Evolutionary conservation across 2,888 invertebrate species (phyloP), one percentile per base, ranked within the genome.

Genomic region (Thysanoteuthis rhombus): DNA sequence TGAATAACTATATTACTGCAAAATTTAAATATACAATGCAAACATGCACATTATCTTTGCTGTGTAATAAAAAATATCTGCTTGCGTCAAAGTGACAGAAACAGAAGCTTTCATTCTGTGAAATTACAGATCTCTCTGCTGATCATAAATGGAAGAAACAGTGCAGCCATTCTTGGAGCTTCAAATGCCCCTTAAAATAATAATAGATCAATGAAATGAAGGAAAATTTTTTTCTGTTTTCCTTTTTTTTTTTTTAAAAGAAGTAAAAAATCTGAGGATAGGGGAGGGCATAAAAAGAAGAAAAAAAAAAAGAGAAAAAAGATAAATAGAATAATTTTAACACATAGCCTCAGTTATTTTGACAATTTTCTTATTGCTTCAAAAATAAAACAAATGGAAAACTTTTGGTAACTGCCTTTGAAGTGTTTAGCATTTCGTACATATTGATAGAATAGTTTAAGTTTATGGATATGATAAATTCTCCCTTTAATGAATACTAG

Each of bases 51-150:
- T 92, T 45, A 92, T 92, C 40, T 92, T 92, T 92, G 92, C 92
- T 92, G 92, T 92, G 92, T 92, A 92, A 92, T 92, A 92, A 92
- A 92, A 92, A 92, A 92, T 92, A 92, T 92, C 92, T 92, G 92
- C 4, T 36, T 45, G 45, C 45, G 45, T 92, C 12, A 42, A 42
- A 19, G 25, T 45, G 92, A 45, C 45, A 92, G 32, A 45, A 92
- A 22, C 92, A 92, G 92, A 92, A 92, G 40, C 42, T 45, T 45
- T 90, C 90, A 90, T 90, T 92, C 42, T 92, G 40, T 92, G 39
- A 40, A 92, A 92, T 42, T 92, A 40, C 92, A 92, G 92, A 92
- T 92, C 32, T 92, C 92, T 92, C 92, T 92, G 92, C 42, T 92
- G 92, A 92, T 45, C 42, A 92, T 92, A 92, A 92, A 92, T 40